Conservation (phyloP, 1,140 invertebrate species). For the Drosophila baimaii region DNA sequence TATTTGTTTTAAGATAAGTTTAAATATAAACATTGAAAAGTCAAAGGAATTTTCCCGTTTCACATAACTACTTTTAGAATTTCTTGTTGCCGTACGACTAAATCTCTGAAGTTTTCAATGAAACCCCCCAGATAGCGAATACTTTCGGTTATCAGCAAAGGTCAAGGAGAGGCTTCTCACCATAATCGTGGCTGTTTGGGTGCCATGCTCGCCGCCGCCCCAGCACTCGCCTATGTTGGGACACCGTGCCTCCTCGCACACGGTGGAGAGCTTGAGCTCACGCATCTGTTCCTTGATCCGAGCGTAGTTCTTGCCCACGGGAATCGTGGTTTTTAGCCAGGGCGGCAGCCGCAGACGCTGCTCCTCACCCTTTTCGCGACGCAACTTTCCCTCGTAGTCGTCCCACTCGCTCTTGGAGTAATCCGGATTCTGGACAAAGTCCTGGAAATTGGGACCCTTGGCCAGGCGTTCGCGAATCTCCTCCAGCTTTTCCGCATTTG, state of each 20-base stretch:
- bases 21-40: not conserved
- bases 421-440: slow-evolving; percentile 86
- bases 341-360: slow-evolving; percentile 94
- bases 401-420: slow-evolving; percentile 86
- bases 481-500: slow-evolving; percentile 84
- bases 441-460: slow-evolving; percentile 87
- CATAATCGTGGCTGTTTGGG: slow-evolving; percentile 96
- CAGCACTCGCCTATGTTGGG: slow-evolving; percentile 99
- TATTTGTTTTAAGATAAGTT: slow-evolving; percentile 82
- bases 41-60: too few species aligned
- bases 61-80: too few species aligned
- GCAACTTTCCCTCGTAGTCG: slow-evolving; percentile 92
- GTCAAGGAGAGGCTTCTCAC: slow-evolving; percentile 85
- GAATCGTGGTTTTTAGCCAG: slow-evolving; percentile 98
- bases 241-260: slow-evolving; percentile 99
- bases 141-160: slow-evolving; percentile 42
- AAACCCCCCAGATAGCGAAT: not conserved
- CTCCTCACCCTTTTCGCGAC: slow-evolving; percentile 92
- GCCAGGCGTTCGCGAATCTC: slow-evolving; percentile 86
- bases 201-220: slow-evolving; percentile 96
- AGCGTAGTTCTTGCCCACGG: slow-evolving; percentile 93
- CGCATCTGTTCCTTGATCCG: slow-evolving; percentile 94
- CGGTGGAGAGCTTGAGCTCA: slow-evolving; percentile 96
- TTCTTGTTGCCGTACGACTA: too few species aligned
- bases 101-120: too few species aligned